Conservation (phyloP, 2,888 invertebrate species). For the Drosophila falleni region DNA sequence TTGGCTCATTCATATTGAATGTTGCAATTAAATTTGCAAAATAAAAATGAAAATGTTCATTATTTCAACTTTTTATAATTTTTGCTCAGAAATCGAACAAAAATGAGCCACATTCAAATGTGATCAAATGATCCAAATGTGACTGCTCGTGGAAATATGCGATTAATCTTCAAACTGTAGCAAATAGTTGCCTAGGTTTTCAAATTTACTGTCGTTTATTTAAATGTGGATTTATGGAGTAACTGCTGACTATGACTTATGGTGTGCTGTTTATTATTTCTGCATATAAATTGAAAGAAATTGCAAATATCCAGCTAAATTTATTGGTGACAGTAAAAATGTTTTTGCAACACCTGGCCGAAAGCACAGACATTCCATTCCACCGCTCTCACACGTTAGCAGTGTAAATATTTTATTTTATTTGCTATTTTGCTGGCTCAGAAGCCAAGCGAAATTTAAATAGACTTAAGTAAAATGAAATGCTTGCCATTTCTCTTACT, state of each 20-base stretch:
- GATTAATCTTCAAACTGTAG: not conserved
- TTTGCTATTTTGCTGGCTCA: slow-evolving; percentile 20
- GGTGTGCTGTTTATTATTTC: slow-evolving; percentile 51
- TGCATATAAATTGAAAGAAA: slow-evolving; percentile 70
- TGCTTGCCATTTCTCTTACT: slow-evolving; percentile 55
- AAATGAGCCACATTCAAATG: too few species aligned
- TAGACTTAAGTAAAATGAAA: slow-evolving; percentile 66
- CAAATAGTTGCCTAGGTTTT: slow-evolving; percentile 1
- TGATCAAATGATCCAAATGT: too few species aligned
- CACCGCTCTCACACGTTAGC: not conserved
- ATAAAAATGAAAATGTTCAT: too few species aligned
- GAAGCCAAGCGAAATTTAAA: slow-evolving; percentile 56
- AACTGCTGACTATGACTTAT: slow-evolving; percentile 36
- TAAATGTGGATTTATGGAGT: slow-evolving; percentile 38
- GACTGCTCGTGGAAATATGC: too few species aligned
- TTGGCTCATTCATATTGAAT: too few species aligned
- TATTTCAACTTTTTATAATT: too few species aligned
- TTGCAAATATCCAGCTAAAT: slow-evolving; percentile 60
- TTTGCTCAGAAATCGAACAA: too few species aligned
- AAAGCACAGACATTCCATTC: slow-evolving; percentile 20
- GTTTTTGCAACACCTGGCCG: slow-evolving; percentile 42
- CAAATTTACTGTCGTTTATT: slow-evolving; percentile 16
- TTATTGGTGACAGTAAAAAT: slow-evolving; percentile 77
- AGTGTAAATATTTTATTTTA: slow-evolving; percentile 37
- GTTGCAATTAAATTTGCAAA: too few species aligned